A percentile compares a stretch with the other conserved stretches of the same genome.
Conservation (phyloP, 2,113 vertebrate species). For the Athene cunicularia region DNA sequence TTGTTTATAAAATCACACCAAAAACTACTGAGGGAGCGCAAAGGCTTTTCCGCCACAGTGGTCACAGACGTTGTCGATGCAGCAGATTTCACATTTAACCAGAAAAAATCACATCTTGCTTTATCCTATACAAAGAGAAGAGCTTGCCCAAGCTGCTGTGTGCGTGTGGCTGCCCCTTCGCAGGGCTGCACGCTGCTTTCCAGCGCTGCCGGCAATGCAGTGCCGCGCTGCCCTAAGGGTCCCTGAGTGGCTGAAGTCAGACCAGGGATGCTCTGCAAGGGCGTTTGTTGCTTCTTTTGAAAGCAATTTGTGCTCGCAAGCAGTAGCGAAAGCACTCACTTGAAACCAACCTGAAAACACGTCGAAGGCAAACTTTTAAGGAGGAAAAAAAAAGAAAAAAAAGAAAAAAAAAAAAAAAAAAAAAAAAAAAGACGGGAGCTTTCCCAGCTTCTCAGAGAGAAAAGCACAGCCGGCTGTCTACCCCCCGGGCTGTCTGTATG, state of each 20-base stretch:
- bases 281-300: neutral
- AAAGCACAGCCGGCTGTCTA: neutral
- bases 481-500: neutral
- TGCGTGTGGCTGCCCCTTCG: neutral
- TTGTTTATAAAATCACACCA: neutral
- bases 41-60: neutral
- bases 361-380: neutral
- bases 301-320: neutral
- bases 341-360: neutral
- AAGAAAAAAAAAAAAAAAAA: neutral
- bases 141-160: neutral
- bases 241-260: neutral
- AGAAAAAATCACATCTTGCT: neutral
- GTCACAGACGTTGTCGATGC: neutral
- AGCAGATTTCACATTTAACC: neutral
- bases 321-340: too few species aligned
- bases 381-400: neutral
- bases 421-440: rapidly evolving
- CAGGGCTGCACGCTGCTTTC: rapidly evolving
- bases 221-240: rapidly evolving
- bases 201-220: neutral
- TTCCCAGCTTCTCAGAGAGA: neutral
- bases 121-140: rapidly evolving
- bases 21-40: neutral
- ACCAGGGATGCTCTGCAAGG: neutral